A percentile compares a stretch with the other conserved stretches of the same genome.
These are phyloP conservation scores for Phenganax stokvisi DNA, from an alignment of 92 coral and sea anemone species.

Conservation along the genomic window DNA sequence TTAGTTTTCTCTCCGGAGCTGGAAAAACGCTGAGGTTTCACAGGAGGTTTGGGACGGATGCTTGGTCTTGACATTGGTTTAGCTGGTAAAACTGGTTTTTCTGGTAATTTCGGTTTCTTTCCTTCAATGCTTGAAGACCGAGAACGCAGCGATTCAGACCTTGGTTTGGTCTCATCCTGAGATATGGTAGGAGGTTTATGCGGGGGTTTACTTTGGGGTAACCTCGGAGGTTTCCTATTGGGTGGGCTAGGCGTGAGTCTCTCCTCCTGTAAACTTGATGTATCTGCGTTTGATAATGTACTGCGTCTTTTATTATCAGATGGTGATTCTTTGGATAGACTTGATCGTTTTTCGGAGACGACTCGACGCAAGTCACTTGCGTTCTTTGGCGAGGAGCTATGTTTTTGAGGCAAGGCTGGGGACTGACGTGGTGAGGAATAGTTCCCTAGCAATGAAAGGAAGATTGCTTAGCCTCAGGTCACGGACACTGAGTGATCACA, in stretches of 20 bases:
- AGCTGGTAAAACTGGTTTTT: conserved; percentile 36
- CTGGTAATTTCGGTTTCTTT: conserved; percentile 19
- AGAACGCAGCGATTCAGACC: neutral
- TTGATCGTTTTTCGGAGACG: neutral
- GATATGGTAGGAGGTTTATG: neutral
- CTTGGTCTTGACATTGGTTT: conserved; percentile 43
- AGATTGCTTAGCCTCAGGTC: neutral
- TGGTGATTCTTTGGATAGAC: neutral
- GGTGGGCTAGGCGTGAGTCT: conserved; percentile 17
- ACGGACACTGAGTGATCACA: too few species aligned
- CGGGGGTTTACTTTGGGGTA: conserved; percentile 52
- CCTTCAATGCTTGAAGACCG: conserved; percentile 20
- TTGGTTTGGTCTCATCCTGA: conserved; percentile 6
- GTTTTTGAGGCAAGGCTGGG: neutral
- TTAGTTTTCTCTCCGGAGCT: neutral
- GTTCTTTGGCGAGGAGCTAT: conserved; percentile 3
- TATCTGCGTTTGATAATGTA: neutral
- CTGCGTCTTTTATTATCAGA: conserved; percentile 25
- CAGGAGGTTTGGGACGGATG: conserved; percentile 44
- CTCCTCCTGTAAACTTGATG: neutral
- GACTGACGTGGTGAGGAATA: conserved; percentile 8
- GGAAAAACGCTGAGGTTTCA: neutral
- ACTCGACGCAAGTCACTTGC: conserved; percentile 23
- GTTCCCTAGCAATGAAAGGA: conserved; percentile 3
- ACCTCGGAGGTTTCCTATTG: conserved; percentile 35